These are phyloP conservation scores for Nemotelus pantherinus DNA, from an alignment of 2,888 invertebrate genomes.

Conservation along the genomic window DNA sequence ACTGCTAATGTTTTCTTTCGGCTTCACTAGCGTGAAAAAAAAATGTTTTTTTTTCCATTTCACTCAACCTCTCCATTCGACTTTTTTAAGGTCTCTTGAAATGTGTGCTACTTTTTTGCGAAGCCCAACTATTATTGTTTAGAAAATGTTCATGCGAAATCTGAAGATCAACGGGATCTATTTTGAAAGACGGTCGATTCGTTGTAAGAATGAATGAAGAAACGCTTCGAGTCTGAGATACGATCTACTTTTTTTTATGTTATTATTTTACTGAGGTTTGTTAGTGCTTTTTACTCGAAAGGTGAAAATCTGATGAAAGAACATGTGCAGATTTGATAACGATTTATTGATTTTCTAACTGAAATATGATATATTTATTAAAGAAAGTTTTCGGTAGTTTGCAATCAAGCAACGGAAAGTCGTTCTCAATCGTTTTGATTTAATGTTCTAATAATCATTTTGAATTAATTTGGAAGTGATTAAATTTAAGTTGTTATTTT, in stretches of 20 bases:
- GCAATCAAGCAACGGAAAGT: no score
- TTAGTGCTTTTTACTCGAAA: no score
- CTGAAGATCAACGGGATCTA: neutral
- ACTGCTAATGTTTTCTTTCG: neutral
- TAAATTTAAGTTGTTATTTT: no score
- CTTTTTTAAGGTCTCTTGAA: constrained; percentile 14
- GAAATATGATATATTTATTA: no score
- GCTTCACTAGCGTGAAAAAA: neutral
- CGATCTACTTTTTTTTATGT: neutral
- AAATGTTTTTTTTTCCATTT: constrained; percentile 9
- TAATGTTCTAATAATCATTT: no score
- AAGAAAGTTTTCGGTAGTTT: no score
- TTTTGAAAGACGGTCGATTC: neutral
- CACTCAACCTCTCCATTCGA: constrained; percentile 8
- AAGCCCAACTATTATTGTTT: constrained; percentile 6
- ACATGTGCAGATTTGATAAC: no score
- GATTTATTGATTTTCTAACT: no score
- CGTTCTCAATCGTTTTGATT: no score
- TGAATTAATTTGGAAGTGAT: no score
- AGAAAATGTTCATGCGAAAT: constrained; percentile 9
- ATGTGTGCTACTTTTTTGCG: constrained; percentile 26
- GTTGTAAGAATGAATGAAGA: constrained; percentile 12
- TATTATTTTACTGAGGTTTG: no score
- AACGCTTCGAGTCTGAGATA: neutral
- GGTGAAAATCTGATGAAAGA: no score